A percentile compares a stretch with the other conserved stretches of the same genome.
Evolutionary conservation across 2,797 vertebrate species (phyloP).

Genomic region (Tolypeutes matacus): DNA sequence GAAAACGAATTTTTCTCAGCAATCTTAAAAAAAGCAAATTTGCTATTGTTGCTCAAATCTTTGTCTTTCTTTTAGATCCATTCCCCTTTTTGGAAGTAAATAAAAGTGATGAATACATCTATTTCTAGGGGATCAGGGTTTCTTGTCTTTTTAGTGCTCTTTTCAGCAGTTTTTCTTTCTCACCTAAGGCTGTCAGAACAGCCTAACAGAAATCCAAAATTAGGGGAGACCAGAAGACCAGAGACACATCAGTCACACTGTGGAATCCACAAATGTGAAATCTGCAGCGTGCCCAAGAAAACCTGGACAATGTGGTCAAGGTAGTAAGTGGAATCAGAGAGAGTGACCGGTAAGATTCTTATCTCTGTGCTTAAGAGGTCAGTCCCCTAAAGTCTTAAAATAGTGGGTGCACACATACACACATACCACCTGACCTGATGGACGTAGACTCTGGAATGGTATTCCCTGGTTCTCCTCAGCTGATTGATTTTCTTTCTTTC

Average conservation of each 20-base stretch:
- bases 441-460: fast-evolving
- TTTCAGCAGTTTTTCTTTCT: neutral
- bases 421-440: neutral
- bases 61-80: neutral
- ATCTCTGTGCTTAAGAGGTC: too few species aligned
- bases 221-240: neutral
- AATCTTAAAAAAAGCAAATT: neutral
- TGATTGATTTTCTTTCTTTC: neutral
- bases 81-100: neutral
- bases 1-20: neutral
- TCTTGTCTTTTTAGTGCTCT: neutral
- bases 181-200: neutral
- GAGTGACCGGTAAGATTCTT: neutral
- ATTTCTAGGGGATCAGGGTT: neutral
- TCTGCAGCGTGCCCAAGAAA: neutral
- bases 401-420: neutral
- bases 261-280: neutral
- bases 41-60: neutral
- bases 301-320: neutral
- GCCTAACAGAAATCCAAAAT: neutral
- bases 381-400: neutral
- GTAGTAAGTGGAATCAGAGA: neutral
- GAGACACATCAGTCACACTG: neutral
- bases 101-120: neutral
- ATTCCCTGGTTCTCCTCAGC: neutral